Percentiles rank a stretch among this genome's conserved stretches.
phyloP scores from a whole-genome alignment of 1,140 invertebrate species.

The Lepidurus apus region DNA sequence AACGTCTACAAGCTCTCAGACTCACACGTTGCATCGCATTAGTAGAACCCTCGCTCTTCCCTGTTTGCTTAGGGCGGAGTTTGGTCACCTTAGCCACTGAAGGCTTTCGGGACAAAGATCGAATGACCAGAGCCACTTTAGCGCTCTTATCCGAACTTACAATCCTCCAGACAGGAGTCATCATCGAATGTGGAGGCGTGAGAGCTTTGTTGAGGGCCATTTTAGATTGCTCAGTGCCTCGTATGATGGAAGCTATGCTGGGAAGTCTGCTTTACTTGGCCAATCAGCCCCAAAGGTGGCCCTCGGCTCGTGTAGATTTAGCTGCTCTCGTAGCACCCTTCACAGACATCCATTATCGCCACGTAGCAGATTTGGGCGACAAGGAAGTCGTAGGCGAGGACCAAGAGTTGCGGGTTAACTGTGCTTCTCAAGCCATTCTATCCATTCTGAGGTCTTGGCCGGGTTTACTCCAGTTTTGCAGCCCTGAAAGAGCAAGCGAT shows the following conservation, averaged over 20 bases:
- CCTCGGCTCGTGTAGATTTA: slow-evolving; percentile 66
- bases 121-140: slow-evolving; percentile 69
- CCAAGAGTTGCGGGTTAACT: slow-evolving; percentile 69
- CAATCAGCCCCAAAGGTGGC: slow-evolving; percentile 76
- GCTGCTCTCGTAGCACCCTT: slow-evolving; percentile 81
- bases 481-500: slow-evolving; percentile 49
- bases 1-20: slow-evolving; percentile 81
- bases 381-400: slow-evolving; percentile 59
- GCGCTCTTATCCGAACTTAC: slow-evolving; percentile 82
- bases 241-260: slow-evolving; percentile 69
- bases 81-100: slow-evolving; percentile 76
- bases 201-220: slow-evolving; percentile 72
- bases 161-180: slow-evolving; percentile 70
- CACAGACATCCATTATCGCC: slow-evolving; percentile 78
- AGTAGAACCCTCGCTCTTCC: slow-evolving; percentile 59
- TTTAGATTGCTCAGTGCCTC: slow-evolving; percentile 65
- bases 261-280: slow-evolving; percentile 79
- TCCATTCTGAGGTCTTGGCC: slow-evolving; percentile 84
- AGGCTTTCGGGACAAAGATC: slow-evolving; percentile 63
- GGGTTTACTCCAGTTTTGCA: slow-evolving; percentile 75
- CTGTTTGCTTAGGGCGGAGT: slow-evolving; percentile 60
- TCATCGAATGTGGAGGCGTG: slow-evolving; percentile 77
- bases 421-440: slow-evolving; percentile 73
- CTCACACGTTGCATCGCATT: slow-evolving; percentile 66
- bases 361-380: slow-evolving; percentile 46